Base-by-base conservation (phyloP, 2,888 invertebrate genomes). In the Eristalis tenax region DNA sequence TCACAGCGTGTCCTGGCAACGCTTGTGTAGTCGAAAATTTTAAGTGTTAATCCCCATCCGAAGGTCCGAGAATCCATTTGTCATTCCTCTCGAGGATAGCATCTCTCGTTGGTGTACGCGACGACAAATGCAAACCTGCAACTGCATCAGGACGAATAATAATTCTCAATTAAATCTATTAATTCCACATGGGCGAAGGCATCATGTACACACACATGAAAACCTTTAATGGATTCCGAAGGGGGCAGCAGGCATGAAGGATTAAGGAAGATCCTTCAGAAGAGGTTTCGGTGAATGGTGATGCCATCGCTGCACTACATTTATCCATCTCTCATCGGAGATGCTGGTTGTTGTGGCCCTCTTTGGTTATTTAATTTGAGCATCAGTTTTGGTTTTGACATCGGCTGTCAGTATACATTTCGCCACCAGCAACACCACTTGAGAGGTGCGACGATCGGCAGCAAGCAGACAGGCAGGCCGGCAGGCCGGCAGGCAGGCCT, bases 1-100 rank as follows among this genome's bases (percentile, higher is more conserved):
- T 89, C 88, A 91, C 89, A 90, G 88, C 88, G 65, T 86, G 78
- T 83, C 82, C 86, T 75, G 65, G 85, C 40, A 74, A 74, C 61
- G 79, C 35, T 80, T 79, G 66, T 68, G 68, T 66, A 82, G 74
- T 78, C 69, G 59, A 59, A 80, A 87, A 83, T 83, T 83, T 87
- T 87, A 83, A 87, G 79, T 87, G 87, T 87, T 87, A 87, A 87
- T 83, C 71, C 83, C 79, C 28, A 83, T 87, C 66, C 79, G 75
- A 71, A 80, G 79, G 87, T 80, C 68, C 71, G 73, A 65, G 71
- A 71, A 87, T 79, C 83, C 87, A 87, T 87, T 87, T 87, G 69
- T 87, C 83, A 87, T 87, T 83, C 18, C 79, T 80, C 71, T 61
- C 0, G 64, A 74, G 69, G 57, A 78, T 82, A 63, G 63, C 8